Conservation (phyloP, 1,140 invertebrate genomes). For the Drosophila malerkotliana region DNA sequence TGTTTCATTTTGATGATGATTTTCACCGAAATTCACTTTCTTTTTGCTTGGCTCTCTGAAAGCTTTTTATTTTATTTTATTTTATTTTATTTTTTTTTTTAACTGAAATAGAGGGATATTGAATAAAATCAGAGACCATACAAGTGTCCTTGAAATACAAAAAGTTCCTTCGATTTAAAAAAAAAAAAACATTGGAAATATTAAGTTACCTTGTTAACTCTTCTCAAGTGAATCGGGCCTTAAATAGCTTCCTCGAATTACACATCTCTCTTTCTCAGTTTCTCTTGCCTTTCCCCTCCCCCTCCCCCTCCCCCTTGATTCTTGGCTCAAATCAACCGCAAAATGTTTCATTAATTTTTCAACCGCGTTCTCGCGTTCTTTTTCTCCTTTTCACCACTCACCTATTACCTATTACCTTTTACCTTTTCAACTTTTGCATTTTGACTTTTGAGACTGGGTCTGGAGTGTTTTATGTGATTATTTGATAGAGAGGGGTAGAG, state of each 20-base stretch:
- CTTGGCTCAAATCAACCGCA: constrained; percentile 41
- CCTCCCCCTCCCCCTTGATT: not conserved
- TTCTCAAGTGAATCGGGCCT: not conserved
- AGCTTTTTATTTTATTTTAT: constrained; percentile 5
- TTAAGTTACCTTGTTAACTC: not conserved
- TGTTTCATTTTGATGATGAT: not conserved
- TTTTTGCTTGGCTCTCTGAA: not conserved
- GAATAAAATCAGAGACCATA: not conserved
- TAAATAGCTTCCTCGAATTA: constrained; percentile 22
- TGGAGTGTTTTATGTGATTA: constrained; percentile 46
- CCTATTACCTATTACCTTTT: constrained; percentile 12
- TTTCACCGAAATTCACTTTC: constrained; percentile 11
- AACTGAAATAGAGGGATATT: not conserved
- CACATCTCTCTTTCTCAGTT: constrained; percentile 6
- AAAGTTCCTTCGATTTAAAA: not conserved
- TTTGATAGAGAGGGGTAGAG: constrained; percentile 6
- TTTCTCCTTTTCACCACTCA: not conserved
- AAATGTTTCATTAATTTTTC: constrained; percentile 42
- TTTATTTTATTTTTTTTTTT: not conserved
- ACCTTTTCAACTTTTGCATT: constrained; percentile 25
- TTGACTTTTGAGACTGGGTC: constrained; percentile 28
- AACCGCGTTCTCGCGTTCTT: not conserved
- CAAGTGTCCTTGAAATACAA: constrained; percentile 1
- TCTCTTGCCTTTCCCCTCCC: not conserved
- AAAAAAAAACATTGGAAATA: too few species aligned